A percentile compares a stretch with the other conserved stretches of the same genome.
These are phyloP conservation scores for Spermophilus dauricus DNA, from an alignment of 2,113 vertebrate genomes.

Conservation along the genomic window DNA sequence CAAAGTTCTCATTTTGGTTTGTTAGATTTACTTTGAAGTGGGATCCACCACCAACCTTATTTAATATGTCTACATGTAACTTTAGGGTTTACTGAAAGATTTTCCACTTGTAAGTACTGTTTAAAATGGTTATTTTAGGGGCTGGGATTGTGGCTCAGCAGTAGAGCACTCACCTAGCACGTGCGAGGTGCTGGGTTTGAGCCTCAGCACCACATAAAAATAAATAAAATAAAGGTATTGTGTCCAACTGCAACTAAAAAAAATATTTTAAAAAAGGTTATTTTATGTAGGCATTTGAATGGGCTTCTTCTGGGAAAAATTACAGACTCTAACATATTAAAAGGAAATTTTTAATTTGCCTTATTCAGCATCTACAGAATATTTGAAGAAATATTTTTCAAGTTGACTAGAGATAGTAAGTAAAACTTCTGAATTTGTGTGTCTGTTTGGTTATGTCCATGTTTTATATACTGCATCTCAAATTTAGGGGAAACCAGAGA, in stretches of 20 bases:
- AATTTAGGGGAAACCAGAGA: constrained; percentile 21
- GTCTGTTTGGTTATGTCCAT: neutral
- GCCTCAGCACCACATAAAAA: too few relatives aligned
- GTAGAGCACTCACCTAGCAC: too few relatives aligned
- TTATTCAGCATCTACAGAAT: constrained; percentile 14
- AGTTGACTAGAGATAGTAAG: constrained; percentile 37
- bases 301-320: constrained; percentile 38
- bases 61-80: neutral
- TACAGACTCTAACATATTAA: constrained; percentile 46
- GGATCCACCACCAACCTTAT: neutral
- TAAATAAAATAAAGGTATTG: too few relatives aligned
- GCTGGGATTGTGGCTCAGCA: too few relatives aligned
- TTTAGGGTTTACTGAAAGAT: constrained; percentile 23
- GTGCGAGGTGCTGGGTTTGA: too few relatives aligned
- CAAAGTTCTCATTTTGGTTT: constrained; percentile 42
- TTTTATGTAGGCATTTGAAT: constrained; percentile 36
- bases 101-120: neutral
- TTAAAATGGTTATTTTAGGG: constrained; percentile 44
- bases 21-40: constrained; percentile 55
- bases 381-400: constrained; percentile 55
- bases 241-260: too few relatives aligned
- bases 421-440: neutral
- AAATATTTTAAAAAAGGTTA: neutral
- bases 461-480: constrained; percentile 25
- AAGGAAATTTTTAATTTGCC: constrained; percentile 3